Percentiles rank a stretch among this genome's conserved stretches.
Conservation (phyloP, 2,113 vertebrate genomes). For the Columbina picui region DNA sequence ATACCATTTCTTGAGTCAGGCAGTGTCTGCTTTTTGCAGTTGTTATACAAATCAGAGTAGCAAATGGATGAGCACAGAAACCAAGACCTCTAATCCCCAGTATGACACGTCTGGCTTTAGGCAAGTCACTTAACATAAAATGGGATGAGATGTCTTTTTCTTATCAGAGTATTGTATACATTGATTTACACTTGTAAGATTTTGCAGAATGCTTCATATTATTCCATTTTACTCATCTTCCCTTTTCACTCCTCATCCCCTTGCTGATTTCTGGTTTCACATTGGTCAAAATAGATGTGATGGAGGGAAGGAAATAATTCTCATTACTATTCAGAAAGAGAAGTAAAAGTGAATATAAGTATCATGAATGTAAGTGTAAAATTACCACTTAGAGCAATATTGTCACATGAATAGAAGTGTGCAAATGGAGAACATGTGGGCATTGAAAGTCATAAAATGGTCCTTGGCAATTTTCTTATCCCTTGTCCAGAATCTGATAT, state of each 20-base stretch:
- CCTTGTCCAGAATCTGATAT: neutral
- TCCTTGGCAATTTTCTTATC: neutral
- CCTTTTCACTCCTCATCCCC: accelerated
- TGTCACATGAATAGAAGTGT: neutral
- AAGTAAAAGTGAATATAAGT: neutral
- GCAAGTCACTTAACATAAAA: neutral
- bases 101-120: neutral
- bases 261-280: neutral
- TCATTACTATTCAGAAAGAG: neutral
- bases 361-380: accelerated
- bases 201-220: neutral
- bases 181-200: neutral
- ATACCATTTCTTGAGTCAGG: neutral
- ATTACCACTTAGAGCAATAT: neutral
- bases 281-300: neutral
- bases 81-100: neutral
- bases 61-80: neutral
- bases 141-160: neutral
- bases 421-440: neutral
- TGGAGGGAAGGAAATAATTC: neutral
- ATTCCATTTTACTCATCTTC: neutral
- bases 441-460: neutral
- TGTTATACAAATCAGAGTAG: neutral
- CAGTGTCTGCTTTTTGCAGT: neutral
- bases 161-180: neutral